These are phyloP conservation scores for Drosophila varians DNA, from an alignment of 1,140 invertebrate species.

Conservation along the genomic window DNA sequence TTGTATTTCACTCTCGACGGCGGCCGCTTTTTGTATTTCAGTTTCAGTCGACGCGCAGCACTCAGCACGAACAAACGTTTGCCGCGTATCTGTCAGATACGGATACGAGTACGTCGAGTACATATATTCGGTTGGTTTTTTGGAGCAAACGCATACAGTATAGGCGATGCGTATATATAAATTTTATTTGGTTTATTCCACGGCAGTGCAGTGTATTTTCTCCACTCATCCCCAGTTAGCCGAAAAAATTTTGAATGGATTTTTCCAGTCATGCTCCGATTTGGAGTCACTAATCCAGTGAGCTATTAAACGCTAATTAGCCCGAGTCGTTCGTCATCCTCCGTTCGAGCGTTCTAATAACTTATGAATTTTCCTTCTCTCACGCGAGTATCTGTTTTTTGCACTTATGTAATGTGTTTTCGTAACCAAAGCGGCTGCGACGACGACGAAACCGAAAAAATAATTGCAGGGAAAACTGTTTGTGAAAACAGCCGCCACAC, in stretches of 20 bases:
- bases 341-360: constrained; percentile 29
- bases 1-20: constrained; percentile 53
- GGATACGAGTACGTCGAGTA: constrained; percentile 59
- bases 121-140: constrained; percentile 71
- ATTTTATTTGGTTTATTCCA: constrained; percentile 6
- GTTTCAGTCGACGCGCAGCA: constrained; percentile 79
- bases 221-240: neutral
- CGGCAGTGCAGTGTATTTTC: constrained; percentile 33
- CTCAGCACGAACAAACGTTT: constrained; percentile 78
- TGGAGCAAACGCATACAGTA: constrained; percentile 44
- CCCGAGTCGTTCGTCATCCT: neutral
- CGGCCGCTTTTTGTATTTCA: constrained; percentile 18
- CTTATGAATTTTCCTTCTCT: constrained; percentile 24
- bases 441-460: constrained; percentile 33
- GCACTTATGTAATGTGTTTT: constrained; percentile 79
- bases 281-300: constrained; percentile 12
- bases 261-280: constrained; percentile 33
- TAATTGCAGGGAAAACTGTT: constrained; percentile 63
- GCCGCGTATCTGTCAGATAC: constrained; percentile 72
- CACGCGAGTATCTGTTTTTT: constrained; percentile 51
- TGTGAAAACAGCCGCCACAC: constrained; percentile 46
- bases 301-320: constrained; percentile 39
- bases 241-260: constrained; percentile 23
- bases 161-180: constrained; percentile 16
- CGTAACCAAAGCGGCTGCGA: constrained; percentile 57